Evolutionary conservation across 2,113 vertebrate genomes (phyloP).

Genomic region (Pangasianodon gigas): DNA sequence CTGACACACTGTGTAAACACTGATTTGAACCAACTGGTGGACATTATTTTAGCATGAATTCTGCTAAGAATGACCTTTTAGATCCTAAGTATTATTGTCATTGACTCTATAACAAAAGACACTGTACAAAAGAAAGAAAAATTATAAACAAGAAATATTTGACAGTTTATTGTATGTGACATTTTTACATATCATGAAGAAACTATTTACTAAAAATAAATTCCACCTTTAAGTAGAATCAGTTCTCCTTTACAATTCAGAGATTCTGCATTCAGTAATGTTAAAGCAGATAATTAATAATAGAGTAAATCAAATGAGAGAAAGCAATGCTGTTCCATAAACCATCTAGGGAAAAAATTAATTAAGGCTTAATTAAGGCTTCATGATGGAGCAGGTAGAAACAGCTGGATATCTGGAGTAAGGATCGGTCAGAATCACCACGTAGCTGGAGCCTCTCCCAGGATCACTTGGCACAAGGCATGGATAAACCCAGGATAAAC

Average conservation of each 20-base stretch:
- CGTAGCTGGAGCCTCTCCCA: neutral
- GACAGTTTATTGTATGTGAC: neutral
- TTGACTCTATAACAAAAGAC: neutral
- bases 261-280: neutral
- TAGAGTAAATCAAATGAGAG: neutral
- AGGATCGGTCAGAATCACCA: neutral
- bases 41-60: neutral
- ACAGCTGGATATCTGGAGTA: constrained; percentile 2
- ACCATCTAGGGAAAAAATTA: neutral
- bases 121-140: neutral
- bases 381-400: constrained; percentile 3
- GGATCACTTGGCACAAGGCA: neutral
- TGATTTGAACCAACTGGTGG: neutral
- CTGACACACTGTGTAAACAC: neutral
- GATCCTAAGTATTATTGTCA: neutral
- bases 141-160: neutral
- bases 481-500: neutral
- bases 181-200: neutral
- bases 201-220: neutral
- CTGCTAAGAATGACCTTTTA: neutral
- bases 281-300: neutral
- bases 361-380: constrained; percentile 21
- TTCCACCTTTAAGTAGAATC: neutral
- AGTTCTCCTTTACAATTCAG: neutral
- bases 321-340: neutral